Percentiles rank a stretch among this genome's conserved stretches.
Evolutionary conservation across 2,888 invertebrate species (phyloP).

Genomic region (Scaptomyza flava): DNA sequence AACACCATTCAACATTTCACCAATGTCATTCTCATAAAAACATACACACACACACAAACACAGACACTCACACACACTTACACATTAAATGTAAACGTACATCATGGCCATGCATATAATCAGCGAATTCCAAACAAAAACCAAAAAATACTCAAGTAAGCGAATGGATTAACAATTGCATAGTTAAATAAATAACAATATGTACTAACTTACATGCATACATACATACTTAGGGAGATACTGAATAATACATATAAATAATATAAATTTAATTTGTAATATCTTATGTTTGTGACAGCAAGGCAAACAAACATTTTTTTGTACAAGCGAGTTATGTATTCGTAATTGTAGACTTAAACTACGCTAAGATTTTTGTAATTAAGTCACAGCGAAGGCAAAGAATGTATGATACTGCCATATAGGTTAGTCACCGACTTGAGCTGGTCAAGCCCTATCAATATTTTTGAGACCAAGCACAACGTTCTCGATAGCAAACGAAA

Average conservation of each 20-base stretch:
- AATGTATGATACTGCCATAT: constrained; percentile 12
- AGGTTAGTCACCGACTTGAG: constrained; percentile 26
- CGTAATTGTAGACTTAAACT: constrained; percentile 40
- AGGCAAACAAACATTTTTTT: constrained; percentile 23
- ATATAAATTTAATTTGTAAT: constrained; percentile 45
- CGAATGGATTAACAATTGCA: constrained; percentile 52
- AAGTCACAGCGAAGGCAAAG: constrained; percentile 47
- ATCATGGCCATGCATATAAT: constrained; percentile 77
- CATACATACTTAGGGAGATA: constrained; percentile 36
- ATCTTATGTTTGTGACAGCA: constrained; percentile 41
- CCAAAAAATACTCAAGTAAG: constrained; percentile 75
- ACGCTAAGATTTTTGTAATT: constrained; percentile 64
- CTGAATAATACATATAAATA: constrained; percentile 5
- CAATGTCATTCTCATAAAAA: constrained; percentile 55
- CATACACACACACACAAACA: constrained; percentile 45
- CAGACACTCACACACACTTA: constrained; percentile 41
- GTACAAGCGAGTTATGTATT: constrained; percentile 35
- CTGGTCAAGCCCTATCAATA: constrained; percentile 19
- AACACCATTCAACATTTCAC: constrained; percentile 50
- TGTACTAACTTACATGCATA: constrained; percentile 10
- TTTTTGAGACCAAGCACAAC: constrained; percentile 34
- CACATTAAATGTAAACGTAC: constrained; percentile 71
- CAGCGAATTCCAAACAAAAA: constrained; percentile 75
- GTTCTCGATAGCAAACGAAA: constrained; percentile 22
- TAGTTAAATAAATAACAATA: constrained; percentile 39